Evolutionary conservation across 2,113 vertebrate genomes (phyloP), one percentile per base, ranked within the genome.

Genomic region (Pipra filicauda): DNA sequence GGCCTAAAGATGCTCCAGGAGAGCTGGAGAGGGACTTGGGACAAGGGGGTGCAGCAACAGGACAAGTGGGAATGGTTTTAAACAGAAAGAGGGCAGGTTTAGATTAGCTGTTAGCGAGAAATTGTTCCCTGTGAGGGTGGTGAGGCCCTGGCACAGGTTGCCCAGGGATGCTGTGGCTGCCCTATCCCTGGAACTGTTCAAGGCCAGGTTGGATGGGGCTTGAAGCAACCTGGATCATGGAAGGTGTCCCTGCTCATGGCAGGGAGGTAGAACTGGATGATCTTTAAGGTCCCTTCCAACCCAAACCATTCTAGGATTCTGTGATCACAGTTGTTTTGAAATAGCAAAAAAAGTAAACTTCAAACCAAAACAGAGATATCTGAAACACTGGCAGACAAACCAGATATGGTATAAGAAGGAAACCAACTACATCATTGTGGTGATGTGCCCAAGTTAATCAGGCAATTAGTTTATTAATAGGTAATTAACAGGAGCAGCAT

Each of bases 171-270:
- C 6, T 73, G 31, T 51, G 76, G 59, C 43, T 74, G 31, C 19
- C 21, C 18, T 31, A 62, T 41, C 62, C 24, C 55, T 83, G 55
- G 26, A 5, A 83, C 2, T 28, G 39, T 2, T 31, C 41, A 49
- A 70, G 72, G 12, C 18, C 55, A 64, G 30, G 35, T 0, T 76
- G 55, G 30, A 31, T 0, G 0, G 17, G 21, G 2, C 6, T 41
- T 48, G 41, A 57, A 57, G 5, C 31, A 57, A 0, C 26, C 30
- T 64, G 22, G 30, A 5, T 13, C 0, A 2, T 28, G 35, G 41
- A 1, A 90, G 6, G 1, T 64, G n/a, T 70, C 17, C 48, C 41
- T 76, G 41, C 9, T 28, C 55, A 8, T 16, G 21, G 21, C 0
- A 62, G 17, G 43, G 28, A 15, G 17, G 1, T 74, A 49, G 35